Conservation (phyloP, 1,140 invertebrate species). For the Tribolium castaneum region DNA sequence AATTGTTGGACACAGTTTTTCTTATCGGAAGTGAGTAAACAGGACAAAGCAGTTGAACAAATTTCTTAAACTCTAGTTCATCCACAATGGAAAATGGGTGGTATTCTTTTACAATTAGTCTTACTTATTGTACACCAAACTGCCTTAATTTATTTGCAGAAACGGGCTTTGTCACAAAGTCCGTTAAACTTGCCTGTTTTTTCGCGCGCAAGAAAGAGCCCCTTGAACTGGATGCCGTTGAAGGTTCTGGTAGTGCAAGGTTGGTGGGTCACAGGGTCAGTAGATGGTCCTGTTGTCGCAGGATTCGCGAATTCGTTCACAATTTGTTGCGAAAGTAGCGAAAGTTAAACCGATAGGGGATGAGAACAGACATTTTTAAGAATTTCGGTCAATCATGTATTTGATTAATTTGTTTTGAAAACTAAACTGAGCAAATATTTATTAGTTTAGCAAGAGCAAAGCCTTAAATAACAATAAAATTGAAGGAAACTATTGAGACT, state of each 20-base stretch:
- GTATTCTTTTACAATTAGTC: conserved; percentile 8
- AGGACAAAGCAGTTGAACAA: conserved; percentile 39
- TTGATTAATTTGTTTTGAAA: no score
- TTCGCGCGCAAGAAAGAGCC: no score
- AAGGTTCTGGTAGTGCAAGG: neutral
- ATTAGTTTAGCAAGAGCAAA: no score
- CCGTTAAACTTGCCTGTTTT: neutral
- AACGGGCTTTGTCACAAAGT: neutral
- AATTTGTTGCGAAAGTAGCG: no score
- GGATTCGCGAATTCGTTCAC: neutral
- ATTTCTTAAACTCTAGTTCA: conserved; percentile 39
- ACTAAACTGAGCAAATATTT: no score
- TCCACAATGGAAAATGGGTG: conserved; percentile 40
- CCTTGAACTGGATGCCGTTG: no score
- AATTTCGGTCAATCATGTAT: no score
- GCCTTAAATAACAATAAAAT: no score
- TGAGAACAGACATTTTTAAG: no score
- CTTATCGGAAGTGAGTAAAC: conserved; percentile 43
- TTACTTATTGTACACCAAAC: neutral
- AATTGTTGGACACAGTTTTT: conserved; percentile 42
- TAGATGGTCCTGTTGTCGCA: neutral
- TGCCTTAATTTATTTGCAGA: neutral
- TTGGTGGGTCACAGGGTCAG: neutral
- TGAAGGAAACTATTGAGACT: no score
- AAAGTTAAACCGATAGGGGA: no score